Evolutionary conservation across 2,888 invertebrate species (phyloP), one percentile per base, ranked within the genome.

Genomic region (Zonitis immaculata): DNA sequence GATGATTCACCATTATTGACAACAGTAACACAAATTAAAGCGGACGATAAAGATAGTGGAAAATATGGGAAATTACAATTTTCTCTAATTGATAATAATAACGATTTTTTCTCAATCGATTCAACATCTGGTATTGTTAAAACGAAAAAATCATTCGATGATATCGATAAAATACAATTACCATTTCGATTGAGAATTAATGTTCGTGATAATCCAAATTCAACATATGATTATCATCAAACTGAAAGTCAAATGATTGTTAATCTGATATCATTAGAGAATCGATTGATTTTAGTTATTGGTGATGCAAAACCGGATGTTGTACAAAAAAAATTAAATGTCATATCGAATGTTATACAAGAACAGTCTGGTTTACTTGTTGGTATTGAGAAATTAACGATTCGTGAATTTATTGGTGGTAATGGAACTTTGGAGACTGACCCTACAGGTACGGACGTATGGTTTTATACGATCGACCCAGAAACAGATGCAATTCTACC

Each of bases 391-490:
- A 87, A 87, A 61, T 79, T 95, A n/a, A 86, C 89, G n/a, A 82
- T 87, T 1, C 81, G 88, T 49, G 87, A 89, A 69, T 86, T 80
- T 61, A 71, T 88, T 8, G 85, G 85, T 9, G 84, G 82, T 46
- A 92, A 91, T 70, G 87, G 88, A 4, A 88, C 89, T 0, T 73
- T 91, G 16, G 86, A 87, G 62, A 76, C 76, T 28, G 88, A 90
- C 70, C 77, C 82, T 0, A 80, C 81, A 6, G 90, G 89, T 6
- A 91, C 92, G 0, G 93, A 94, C 66, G 83, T 93, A 6, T 93
- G 92, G 91, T 84, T 95, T 72, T 93, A 93, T 66, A 81, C 88
- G 0, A 79, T 94, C 2, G 90, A 94, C 76, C 92, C 93, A 0
- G 80, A 78, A 48, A 86, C 84, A 0, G 91, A 91, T 58, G 78